Percentiles rank a stretch among this genome's conserved stretches.
Evolutionary conservation across 2,797 vertebrate species (phyloP).

Genomic region (Falco berigora): DNA sequence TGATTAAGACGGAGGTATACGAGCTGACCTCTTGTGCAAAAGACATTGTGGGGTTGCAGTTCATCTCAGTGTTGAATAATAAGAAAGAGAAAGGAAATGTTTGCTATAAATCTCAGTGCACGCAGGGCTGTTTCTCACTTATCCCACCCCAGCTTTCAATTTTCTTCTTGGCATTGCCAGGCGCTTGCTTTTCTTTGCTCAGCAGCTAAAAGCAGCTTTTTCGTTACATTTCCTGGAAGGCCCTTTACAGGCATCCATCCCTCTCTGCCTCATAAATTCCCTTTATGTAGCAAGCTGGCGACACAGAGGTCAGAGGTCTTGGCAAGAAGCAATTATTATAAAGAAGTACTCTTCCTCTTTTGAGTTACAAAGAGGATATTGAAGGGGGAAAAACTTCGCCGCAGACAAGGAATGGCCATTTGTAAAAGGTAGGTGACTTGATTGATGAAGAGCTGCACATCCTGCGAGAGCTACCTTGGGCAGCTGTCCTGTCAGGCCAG

Average conservation of each 20-base stretch:
- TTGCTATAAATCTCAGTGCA: slow-evolving; percentile 44
- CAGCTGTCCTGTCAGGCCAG: not conserved
- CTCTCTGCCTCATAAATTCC: slow-evolving; percentile 57
- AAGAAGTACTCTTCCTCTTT: slow-evolving; percentile 9
- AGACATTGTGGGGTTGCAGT: not conserved
- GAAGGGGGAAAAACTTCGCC: not conserved
- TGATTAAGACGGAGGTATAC: not conserved
- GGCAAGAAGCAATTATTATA: slow-evolving; percentile 39
- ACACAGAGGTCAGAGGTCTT: slow-evolving; percentile 7
- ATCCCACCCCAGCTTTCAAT: slow-evolving; percentile 30
- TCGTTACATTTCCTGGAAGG: slow-evolving; percentile 64
- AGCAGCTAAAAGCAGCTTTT: slow-evolving; percentile 58
- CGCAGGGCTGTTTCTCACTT: slow-evolving; percentile 4
- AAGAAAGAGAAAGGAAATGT: slow-evolving; percentile 39
- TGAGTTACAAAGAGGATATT: slow-evolving; percentile 23
- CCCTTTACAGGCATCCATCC: slow-evolving; percentile 21
- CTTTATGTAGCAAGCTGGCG: slow-evolving; percentile 44
- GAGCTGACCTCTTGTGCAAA: not conserved
- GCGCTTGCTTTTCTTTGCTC: slow-evolving; percentile 24
- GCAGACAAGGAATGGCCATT: not conserved
- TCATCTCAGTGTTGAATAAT: slow-evolving; percentile 48
- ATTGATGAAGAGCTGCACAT: not conserved
- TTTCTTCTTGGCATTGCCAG: slow-evolving; percentile 51
- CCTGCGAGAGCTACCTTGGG: not conserved
- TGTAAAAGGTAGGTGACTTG: not conserved